Evolutionary conservation across 2,797 vertebrate species (phyloP).

Genomic region (Alcedo atthis): DNA sequence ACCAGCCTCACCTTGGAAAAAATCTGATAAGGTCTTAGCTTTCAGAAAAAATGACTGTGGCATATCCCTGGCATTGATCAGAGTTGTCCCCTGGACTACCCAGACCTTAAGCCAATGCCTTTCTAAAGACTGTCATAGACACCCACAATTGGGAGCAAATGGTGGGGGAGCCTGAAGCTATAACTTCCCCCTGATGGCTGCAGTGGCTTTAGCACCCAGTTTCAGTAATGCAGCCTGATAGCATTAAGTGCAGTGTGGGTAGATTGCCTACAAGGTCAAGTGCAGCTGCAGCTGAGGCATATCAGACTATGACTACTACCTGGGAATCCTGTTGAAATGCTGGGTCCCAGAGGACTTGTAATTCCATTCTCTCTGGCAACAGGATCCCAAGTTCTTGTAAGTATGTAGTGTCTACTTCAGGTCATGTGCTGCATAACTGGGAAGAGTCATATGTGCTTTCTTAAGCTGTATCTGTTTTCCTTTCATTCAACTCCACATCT

Average conservation of each 20-base stretch:
- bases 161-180: neutral
- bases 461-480: constrained; percentile 7
- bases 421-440: constrained; percentile 14
- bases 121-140: neutral
- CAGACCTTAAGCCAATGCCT: neutral
- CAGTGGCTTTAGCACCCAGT: neutral
- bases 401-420: neutral
- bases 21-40: neutral
- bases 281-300: constrained; percentile 38
- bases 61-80: neutral
- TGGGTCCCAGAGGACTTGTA: neutral
- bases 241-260: neutral
- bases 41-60: neutral
- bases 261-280: neutral
- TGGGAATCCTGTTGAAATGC: constrained; percentile 9
- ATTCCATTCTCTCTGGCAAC: constrained; percentile 43
- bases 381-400: constrained; percentile 30
- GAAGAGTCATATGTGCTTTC: neutral
- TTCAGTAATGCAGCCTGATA: neutral
- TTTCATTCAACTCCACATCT: constrained; percentile 22
- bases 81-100: neutral
- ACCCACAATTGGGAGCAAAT: neutral
- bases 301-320: constrained; percentile 34
- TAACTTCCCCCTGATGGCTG: neutral
- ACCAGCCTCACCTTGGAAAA: neutral